phyloP scores from a whole-genome alignment of 2,797 vertebrate species.

The Sarcoramphus papa region DNA sequence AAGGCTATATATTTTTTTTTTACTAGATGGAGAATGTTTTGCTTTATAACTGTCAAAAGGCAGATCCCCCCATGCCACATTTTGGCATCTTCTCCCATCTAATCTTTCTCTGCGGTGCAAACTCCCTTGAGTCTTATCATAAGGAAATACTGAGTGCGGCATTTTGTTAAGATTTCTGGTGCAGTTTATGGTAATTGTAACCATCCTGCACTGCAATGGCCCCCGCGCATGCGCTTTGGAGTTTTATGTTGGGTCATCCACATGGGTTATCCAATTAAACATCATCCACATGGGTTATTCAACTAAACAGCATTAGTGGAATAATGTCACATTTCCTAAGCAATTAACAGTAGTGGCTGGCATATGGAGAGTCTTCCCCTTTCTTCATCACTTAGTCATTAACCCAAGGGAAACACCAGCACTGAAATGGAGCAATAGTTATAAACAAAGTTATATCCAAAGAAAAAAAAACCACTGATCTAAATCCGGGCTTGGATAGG shows the following conservation, averaged over 20 bases:
- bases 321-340: neutral
- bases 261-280: neutral
- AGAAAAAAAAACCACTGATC: neutral
- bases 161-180: neutral
- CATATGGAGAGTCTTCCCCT: neutral
- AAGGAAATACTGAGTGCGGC: neutral
- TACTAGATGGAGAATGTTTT: neutral
- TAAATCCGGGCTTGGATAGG: neutral
- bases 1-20: neutral
- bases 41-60: neutral
- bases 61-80: neutral
- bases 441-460: neutral
- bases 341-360: neutral
- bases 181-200: neutral
- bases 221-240: accelerated
- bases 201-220: neutral
- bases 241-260: neutral
- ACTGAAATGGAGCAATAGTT: neutral
- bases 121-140: neutral
- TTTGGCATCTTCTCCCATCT: neutral
- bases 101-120: neutral
- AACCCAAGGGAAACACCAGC: neutral
- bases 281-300: neutral
- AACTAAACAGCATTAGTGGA: neutral
- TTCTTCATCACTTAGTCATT: neutral